These are phyloP conservation scores for Archaeoteleia sp. DNA, from an alignment of 2,888 invertebrate species.

Conservation along the genomic window DNA sequence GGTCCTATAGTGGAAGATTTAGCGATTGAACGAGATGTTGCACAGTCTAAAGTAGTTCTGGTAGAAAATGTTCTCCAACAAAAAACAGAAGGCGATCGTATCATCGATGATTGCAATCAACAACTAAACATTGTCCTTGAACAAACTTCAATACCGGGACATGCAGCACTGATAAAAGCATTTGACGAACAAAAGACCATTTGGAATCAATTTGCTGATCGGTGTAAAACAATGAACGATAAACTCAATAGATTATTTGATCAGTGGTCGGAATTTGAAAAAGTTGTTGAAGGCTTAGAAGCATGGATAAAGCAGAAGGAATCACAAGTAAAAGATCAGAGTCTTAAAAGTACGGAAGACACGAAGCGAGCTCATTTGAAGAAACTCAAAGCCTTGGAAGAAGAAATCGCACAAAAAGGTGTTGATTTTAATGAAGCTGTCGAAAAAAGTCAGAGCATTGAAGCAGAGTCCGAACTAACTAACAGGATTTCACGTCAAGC, in stretches of 20 bases:
- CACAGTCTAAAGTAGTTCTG: constrained; percentile 84
- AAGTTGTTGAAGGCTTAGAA: constrained; percentile 84
- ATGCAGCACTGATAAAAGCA: constrained; percentile 83
- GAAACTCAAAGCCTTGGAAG: constrained; percentile 83
- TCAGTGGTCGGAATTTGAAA: constrained; percentile 89
- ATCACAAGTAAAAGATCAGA: constrained; percentile 90
- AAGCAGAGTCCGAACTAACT: constrained; percentile 85
- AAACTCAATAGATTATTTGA: constrained; percentile 85
- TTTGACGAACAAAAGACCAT: constrained; percentile 84
- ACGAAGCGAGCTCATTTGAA: constrained; percentile 87
- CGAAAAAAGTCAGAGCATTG: constrained; percentile 82
- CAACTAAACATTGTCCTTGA: constrained; percentile 84
- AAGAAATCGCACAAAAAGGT: constrained; percentile 82
- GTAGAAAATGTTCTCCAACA: constrained; percentile 86
- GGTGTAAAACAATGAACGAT: constrained; percentile 83
- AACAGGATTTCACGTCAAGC: constrained; percentile 85
- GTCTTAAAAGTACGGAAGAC: constrained; percentile 88
- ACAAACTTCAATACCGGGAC: constrained; percentile 83
- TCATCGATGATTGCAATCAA: constrained; percentile 82
- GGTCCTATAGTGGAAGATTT: constrained; percentile 84
- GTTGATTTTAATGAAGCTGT: constrained; percentile 81
- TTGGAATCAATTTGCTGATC: constrained; percentile 85
- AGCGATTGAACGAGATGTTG: constrained; percentile 86
- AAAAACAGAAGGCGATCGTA: constrained; percentile 83
- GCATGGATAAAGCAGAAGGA: constrained; percentile 92